Evolutionary conservation across 2,113 vertebrate species (phyloP).

Genomic region (Trachemys scripta): DNA sequence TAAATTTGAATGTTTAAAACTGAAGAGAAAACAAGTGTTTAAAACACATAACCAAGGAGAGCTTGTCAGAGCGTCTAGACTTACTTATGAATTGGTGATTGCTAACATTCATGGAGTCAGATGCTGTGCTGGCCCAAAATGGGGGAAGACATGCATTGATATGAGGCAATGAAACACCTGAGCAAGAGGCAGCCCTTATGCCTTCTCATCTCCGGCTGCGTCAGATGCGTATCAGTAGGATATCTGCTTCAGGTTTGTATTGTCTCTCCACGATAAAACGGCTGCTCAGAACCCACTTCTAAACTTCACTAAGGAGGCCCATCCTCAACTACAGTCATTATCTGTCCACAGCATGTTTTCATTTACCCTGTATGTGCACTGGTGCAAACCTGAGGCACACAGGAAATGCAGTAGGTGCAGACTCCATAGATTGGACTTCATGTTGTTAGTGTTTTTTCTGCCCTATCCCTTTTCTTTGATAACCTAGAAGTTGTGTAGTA

Average conservation of each 20-base stretch:
- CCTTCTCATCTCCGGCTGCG: background rate
- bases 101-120: background rate
- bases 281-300: background rate
- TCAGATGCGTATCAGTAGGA: background rate
- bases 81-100: background rate
- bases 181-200: background rate
- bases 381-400: background rate
- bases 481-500: background rate
- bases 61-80: background rate
- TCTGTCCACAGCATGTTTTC: background rate
- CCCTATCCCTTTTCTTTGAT: background rate
- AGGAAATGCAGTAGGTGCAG: background rate
- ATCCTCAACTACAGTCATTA: background rate
- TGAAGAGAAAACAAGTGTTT: background rate
- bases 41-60: background rate
- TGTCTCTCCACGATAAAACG: background rate
- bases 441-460: accelerated
- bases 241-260: background rate
- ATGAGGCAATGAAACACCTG: background rate
- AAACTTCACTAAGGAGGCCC: background rate
- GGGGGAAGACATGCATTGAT: accelerated
- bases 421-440: background rate
- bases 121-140: accelerated
- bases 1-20: background rate
- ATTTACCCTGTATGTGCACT: background rate